phyloP scores from a whole-genome alignment of 2,888 invertebrate species.

The Galerucella nymphaeae region DNA sequence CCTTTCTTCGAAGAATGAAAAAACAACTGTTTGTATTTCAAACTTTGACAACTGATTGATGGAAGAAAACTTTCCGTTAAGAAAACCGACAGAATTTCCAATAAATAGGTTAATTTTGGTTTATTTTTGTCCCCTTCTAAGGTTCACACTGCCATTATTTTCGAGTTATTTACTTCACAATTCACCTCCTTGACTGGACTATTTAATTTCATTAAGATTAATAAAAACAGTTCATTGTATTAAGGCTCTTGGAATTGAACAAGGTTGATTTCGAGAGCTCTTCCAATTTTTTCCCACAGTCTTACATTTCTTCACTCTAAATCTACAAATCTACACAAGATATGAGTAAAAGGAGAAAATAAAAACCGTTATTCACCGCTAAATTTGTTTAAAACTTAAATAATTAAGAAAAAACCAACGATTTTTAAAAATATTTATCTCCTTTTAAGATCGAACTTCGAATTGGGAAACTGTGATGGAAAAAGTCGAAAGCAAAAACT shows the following conservation, averaged over 20 bases:
- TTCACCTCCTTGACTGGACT: too few species aligned
- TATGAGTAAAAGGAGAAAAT: background rate
- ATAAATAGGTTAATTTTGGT: too few species aligned
- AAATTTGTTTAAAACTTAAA: too few species aligned
- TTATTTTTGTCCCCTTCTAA: too few species aligned
- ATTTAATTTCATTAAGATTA: slow-evolving; percentile 37
- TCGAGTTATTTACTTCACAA: too few species aligned
- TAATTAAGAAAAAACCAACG: background rate
- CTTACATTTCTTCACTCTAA: background rate
- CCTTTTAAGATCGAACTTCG: background rate
- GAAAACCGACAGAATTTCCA: too few species aligned
- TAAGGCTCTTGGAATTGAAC: slow-evolving; percentile 51
- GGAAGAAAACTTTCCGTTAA: too few species aligned
- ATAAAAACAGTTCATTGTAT: slow-evolving; percentile 45
- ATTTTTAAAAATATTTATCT: background rate
- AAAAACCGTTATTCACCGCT: too few species aligned
- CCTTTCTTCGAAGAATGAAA: too few species aligned
- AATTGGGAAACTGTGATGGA: slow-evolving; percentile 17
- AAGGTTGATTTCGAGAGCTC: slow-evolving; percentile 40
- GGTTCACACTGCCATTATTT: too few species aligned
- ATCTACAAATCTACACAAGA: background rate
- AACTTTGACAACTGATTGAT: too few species aligned
- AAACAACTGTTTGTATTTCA: too few species aligned
- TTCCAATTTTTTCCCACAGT: slow-evolving; percentile 17
- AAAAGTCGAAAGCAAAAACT: background rate